Percentiles rank a stretch among this genome's conserved stretches.
phyloP scores from a whole-genome alignment of 2,797 vertebrate species.

The Poeciliopsis infans region DNA sequence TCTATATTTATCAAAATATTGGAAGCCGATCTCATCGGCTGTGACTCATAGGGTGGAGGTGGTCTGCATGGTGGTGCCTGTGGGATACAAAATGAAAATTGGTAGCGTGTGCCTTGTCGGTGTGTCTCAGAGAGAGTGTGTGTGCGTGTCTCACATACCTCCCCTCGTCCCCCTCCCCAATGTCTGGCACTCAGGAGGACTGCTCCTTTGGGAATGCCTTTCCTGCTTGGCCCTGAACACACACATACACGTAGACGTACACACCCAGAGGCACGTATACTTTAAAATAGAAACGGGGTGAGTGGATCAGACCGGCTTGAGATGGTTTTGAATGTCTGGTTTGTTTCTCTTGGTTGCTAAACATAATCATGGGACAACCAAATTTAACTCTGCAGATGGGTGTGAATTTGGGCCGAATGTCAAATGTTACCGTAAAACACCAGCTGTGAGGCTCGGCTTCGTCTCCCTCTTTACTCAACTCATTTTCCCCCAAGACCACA shows the following conservation, averaged over 20 bases:
- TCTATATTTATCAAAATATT: conserved; percentile 44
- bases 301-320: conserved; percentile 67
- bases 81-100: conserved; percentile 63
- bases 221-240: conserved; percentile 58
- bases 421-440: conserved; percentile 23
- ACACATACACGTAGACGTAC: conserved; percentile 21
- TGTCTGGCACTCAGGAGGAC: conserved; percentile 72
- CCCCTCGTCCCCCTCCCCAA: conserved; percentile 55
- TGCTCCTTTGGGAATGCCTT: conserved; percentile 71
- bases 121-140: conserved; percentile 34
- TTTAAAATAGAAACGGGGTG: conserved; percentile 68
- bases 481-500: conserved; percentile 40
- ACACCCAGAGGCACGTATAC: conserved; percentile 20
- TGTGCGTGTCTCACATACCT: conserved; percentile 33
- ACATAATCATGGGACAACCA: conserved; percentile 41
- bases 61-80: conserved; percentile 47
- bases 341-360: conserved; percentile 54
- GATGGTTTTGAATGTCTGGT: conserved; percentile 70
- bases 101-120: conserved; percentile 35
- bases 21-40: conserved; percentile 31
- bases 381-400: conserved; percentile 14
- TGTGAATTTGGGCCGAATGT: conserved; percentile 38
- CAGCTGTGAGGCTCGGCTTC: conserved; percentile 10
- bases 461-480: conserved; percentile 44
- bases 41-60: conserved; percentile 46